Conservation (phyloP, 2,888 invertebrate species). For the Pseudococcus viburni region DNA sequence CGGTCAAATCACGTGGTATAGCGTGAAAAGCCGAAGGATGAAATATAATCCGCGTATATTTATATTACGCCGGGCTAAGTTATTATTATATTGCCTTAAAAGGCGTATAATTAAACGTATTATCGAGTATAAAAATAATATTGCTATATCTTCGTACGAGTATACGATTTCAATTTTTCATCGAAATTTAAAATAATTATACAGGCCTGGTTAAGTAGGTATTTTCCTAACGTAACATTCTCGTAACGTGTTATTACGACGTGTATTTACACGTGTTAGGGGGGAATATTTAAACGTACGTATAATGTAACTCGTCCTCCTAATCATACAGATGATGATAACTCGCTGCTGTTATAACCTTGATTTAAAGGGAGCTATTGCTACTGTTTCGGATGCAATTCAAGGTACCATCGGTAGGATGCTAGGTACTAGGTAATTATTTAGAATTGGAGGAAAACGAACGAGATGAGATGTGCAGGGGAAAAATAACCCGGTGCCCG, state of each 20-base stretch:
- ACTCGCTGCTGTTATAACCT: background rate
- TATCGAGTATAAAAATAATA: background rate
- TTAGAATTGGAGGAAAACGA: background rate
- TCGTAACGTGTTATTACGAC: background rate
- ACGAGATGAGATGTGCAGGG: too few species aligned
- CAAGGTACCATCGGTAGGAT: background rate
- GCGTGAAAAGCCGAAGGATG: constrained; percentile 12
- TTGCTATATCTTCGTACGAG: background rate
- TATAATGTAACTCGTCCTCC: background rate
- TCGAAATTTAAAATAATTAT: constrained; percentile 40
- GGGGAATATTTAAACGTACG: background rate
- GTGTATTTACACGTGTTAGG: background rate
- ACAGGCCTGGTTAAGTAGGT: background rate
- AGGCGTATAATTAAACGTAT: constrained; percentile 2
- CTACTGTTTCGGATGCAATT: constrained; percentile 46
- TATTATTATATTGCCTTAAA: background rate
- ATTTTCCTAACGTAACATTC: background rate
- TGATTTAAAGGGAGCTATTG: constrained; percentile 27
- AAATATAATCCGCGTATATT: constrained; percentile 4
- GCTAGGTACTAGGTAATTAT: background rate
- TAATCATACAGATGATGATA: background rate
- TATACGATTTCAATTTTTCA: constrained; percentile 25
- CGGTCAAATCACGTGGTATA: background rate
- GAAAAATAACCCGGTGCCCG: too few species aligned
- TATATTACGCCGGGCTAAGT: background rate